Conservation (phyloP, 2,797 vertebrate species). For the Acrossocheilus wenchowensis region DNA sequence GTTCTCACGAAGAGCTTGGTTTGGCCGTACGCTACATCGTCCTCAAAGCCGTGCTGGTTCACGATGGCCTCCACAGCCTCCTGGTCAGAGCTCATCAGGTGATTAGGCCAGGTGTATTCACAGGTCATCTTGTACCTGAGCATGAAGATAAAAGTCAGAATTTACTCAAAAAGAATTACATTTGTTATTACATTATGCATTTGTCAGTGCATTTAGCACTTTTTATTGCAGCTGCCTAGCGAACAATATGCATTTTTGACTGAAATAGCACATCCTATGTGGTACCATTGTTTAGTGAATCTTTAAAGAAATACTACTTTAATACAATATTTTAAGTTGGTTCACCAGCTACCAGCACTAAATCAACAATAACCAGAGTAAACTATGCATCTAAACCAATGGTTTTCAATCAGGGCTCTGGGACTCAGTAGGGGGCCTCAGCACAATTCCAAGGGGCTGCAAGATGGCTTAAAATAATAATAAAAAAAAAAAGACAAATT, state of each 20-base stretch:
- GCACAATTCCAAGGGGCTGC: neutral
- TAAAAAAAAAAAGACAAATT: neutral
- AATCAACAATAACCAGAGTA: neutral
- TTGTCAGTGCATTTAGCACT: neutral
- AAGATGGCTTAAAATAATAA: too few species aligned
- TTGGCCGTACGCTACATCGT: conserved; percentile 88
- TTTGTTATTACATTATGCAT: neutral
- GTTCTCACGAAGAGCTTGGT: conserved; percentile 91
- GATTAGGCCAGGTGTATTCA: conserved; percentile 96
- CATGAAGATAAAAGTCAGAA: neutral
- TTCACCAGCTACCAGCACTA: neutral
- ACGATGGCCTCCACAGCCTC: conserved; percentile 87
- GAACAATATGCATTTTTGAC: neutral
- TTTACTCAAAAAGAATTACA: conserved; percentile 56
- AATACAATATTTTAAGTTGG: neutral
- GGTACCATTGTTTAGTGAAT: neutral
- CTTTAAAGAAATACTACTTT: neutral
- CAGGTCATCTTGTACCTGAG: conserved; percentile 96
- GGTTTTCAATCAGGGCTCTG: neutral
- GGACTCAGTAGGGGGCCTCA: neutral
- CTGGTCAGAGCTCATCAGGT: conserved; percentile 85
- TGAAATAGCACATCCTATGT: neutral
- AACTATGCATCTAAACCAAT: neutral
- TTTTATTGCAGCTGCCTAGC: neutral
- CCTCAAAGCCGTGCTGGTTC: conserved; percentile 86